Evolutionary conservation across 2,113 vertebrate species (phyloP).

Genomic region (Deroptyus accipitrinus): DNA sequence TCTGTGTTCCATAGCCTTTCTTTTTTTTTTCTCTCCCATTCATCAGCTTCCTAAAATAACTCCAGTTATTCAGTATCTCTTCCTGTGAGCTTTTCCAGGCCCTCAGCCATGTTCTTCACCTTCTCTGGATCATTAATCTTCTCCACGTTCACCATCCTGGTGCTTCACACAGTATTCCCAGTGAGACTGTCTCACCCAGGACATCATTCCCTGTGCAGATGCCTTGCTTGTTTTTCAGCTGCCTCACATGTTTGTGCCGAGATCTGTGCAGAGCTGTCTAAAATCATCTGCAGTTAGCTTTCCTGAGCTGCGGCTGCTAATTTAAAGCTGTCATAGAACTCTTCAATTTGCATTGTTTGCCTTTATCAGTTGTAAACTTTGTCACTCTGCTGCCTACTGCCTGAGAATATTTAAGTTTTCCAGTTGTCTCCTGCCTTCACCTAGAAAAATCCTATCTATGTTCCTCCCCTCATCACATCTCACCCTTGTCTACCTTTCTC

Average conservation of each 20-base stretch:
- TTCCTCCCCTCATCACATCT: neutral
- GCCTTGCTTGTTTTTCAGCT: neutral
- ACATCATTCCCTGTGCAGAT: rapidly evolving
- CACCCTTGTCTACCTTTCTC: neutral
- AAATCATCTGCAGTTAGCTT: neutral
- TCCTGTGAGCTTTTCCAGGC: neutral
- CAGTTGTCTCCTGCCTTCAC: neutral
- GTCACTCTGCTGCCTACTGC: neutral
- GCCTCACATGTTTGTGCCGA: neutral
- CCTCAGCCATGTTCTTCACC: neutral
- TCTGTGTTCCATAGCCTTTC: neutral
- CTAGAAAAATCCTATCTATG: neutral
- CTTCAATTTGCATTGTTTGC: neutral
- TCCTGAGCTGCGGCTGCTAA: neutral
- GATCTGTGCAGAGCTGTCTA: neutral
- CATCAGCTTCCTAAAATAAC: slow-evolving; percentile 13
- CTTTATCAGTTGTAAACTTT: slow-evolving; percentile 6
- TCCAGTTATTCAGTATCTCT: neutral
- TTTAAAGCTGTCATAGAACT: neutral
- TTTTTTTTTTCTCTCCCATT: neutral
- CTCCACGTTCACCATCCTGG: rapidly evolving
- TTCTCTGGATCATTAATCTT: neutral
- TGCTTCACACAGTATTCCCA: neutral
- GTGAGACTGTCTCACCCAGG: neutral
- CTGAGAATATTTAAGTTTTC: neutral